Evolutionary conservation across 2,797 vertebrate species (phyloP).

Genomic region (Pampus argenteus): DNA sequence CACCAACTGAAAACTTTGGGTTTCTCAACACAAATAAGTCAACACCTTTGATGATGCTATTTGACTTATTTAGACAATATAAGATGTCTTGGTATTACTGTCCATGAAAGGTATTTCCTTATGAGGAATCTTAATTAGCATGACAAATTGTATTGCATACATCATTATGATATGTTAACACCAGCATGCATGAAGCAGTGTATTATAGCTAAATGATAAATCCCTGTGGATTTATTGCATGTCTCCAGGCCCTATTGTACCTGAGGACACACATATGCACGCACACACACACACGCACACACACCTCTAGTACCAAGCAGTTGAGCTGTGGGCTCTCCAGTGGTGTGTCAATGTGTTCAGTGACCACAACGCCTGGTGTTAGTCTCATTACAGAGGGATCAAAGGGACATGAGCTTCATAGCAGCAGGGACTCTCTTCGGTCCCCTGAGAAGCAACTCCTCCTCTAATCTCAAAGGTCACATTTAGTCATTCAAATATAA

Average conservation of each 20-base stretch:
- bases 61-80: slow-evolving; percentile 34
- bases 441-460: slow-evolving; percentile 75
- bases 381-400: slow-evolving; percentile 83
- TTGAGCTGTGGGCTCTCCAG: slow-evolving; percentile 70
- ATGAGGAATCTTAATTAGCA: slow-evolving; percentile 54
- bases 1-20: slow-evolving; percentile 58
- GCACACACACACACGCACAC: slow-evolving; percentile 41
- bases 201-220: slow-evolving; percentile 62
- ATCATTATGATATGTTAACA: slow-evolving; percentile 55
- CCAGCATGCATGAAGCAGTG: slow-evolving; percentile 50
- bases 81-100: slow-evolving; percentile 29
- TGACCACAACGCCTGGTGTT: slow-evolving; percentile 81
- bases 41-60: slow-evolving; percentile 33
- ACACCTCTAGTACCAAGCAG: slow-evolving; percentile 46
- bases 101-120: slow-evolving; percentile 22
- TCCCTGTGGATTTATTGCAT: slow-evolving; percentile 61
- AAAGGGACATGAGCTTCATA: slow-evolving; percentile 83
- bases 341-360: slow-evolving; percentile 80
- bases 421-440: slow-evolving; percentile 78
- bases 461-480: slow-evolving; percentile 85
- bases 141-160: slow-evolving; percentile 65
- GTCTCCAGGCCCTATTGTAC: slow-evolving; percentile 60
- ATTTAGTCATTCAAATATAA: slow-evolving; percentile 84
- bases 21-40: slow-evolving; percentile 24
- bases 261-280: slow-evolving; percentile 55